A percentile compares a stretch with the other conserved stretches of the same genome.
Conservation (phyloP, 2,797 vertebrate genomes). For the Anguilla pacifica region DNA sequence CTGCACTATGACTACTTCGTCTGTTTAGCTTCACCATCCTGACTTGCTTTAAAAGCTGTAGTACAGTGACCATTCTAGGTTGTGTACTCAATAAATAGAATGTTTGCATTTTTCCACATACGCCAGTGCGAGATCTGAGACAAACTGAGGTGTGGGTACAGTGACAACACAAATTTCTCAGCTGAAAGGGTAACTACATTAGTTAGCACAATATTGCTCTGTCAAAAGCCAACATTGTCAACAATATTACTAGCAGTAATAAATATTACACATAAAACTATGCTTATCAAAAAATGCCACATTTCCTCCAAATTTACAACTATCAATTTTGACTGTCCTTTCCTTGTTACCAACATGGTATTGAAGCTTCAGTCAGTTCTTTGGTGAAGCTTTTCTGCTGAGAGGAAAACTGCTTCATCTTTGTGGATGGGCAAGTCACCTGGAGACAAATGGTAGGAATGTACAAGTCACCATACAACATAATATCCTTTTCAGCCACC, state of each 20-base stretch:
- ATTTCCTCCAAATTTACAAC: not conserved
- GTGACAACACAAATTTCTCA: not conserved
- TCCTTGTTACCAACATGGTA: not conserved
- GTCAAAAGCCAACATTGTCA: not conserved
- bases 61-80: not conserved
- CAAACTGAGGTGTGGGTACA: not conserved
- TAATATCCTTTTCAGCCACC: not conserved
- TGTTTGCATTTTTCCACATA: not conserved
- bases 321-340: not conserved
- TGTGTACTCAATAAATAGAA: not conserved
- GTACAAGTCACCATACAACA: not conserved
- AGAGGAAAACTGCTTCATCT: not conserved
- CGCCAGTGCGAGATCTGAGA: not conserved
- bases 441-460: conserved; percentile 2
- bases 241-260: not conserved
- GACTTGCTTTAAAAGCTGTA: not conserved
- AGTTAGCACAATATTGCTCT: not conserved
- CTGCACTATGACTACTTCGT: not conserved
- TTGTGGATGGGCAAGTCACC: not conserved
- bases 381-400: not conserved
- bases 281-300: not conserved
- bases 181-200: not conserved
- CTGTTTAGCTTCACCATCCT: not conserved
- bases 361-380: not conserved
- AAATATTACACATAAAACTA: not conserved